A percentile compares a stretch with the other conserved stretches of the same genome.
phyloP scores from a whole-genome alignment of 2,113 vertebrate genomes.

The Halcyon senegalensis region DNA sequence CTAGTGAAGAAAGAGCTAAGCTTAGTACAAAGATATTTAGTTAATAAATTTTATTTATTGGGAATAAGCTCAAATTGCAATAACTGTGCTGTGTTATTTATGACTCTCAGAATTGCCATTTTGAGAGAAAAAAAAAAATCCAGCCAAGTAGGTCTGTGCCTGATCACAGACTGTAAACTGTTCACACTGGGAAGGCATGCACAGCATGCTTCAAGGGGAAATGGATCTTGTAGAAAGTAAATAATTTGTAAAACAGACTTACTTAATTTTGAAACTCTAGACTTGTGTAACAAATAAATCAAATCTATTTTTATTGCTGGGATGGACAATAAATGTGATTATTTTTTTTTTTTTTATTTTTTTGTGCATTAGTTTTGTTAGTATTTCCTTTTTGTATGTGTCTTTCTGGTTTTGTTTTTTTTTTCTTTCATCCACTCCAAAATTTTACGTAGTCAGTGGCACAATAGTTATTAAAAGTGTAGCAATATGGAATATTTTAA shows the following conservation, averaged over 20 bases:
- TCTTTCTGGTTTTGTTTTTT: neutral
- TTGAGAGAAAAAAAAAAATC: slow-evolving; percentile 22
- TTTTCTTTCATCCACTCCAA: neutral
- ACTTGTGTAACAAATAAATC: slow-evolving; percentile 26
- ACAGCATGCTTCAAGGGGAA: slow-evolving; percentile 28
- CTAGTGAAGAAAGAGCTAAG: neutral
- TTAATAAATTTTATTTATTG: slow-evolving; percentile 62
- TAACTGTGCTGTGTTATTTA: slow-evolving; percentile 70
- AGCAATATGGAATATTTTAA: neutral
- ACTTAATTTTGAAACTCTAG: slow-evolving; percentile 60
- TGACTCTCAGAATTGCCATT: slow-evolving; percentile 64
- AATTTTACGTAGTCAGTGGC: neutral
- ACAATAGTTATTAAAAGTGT: neutral
- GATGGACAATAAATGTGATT: neutral
- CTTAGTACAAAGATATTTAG: slow-evolving; percentile 2
- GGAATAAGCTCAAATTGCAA: slow-evolving; percentile 50
- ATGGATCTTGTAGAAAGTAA: slow-evolving; percentile 60
- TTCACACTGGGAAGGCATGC: slow-evolving; percentile 12
- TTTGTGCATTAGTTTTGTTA: neutral
- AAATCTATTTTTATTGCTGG: neutral
- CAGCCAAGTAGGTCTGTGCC: slow-evolving; percentile 15
- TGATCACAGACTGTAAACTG: slow-evolving; percentile 49
- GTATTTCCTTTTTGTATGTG: neutral
- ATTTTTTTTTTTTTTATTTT: no score
- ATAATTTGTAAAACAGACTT: slow-evolving; percentile 64